A percentile compares a stretch with the other conserved stretches of the same genome.
Evolutionary conservation across 2,113 vertebrate genomes (phyloP).

Genomic region (Sceloporus tristichus): DNA sequence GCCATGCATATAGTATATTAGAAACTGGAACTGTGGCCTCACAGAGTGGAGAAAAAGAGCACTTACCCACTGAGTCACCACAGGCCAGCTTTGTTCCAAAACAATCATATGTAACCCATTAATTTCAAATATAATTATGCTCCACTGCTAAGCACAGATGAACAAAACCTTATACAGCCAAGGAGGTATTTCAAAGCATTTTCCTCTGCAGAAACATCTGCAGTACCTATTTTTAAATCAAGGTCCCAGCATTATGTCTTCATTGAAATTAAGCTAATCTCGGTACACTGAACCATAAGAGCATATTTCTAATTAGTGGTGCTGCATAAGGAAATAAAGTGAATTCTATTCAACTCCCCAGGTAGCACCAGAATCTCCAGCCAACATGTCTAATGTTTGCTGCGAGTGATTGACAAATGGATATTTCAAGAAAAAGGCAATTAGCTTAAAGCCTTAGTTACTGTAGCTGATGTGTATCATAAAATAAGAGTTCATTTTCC

Average conservation of each 20-base stretch:
- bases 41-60: conserved; percentile 27
- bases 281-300: conserved; percentile 56
- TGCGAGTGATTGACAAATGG: conserved; percentile 11
- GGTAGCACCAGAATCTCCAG: conserved; percentile 24
- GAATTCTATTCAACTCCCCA: conserved; percentile 34
- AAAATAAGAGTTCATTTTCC: not conserved
- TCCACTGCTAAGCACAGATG: conserved; percentile 66
- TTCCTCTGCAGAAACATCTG: conserved; percentile 70
- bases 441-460: not conserved
- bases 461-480: not conserved
- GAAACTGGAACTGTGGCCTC: conserved; percentile 35
- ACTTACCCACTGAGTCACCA: conserved; percentile 65
- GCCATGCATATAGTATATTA: not conserved
- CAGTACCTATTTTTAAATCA: conserved; percentile 75
- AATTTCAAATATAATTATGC: conserved; percentile 73
- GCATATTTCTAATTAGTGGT: conserved; percentile 50
- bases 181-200: conserved; percentile 69
- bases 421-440: conserved; percentile 22
- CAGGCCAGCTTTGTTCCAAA: conserved; percentile 61
- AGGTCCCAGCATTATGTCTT: conserved; percentile 67
- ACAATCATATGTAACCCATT: conserved; percentile 54
- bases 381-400: conserved; percentile 1
- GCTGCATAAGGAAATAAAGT: conserved; percentile 39
- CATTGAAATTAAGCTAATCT: conserved; percentile 66
- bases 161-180: conserved; percentile 67